A percentile compares a stretch with the other conserved stretches of the same genome.
Evolutionary conservation across 2,113 vertebrate genomes (phyloP).

Genomic region (Lagopus leucura): DNA sequence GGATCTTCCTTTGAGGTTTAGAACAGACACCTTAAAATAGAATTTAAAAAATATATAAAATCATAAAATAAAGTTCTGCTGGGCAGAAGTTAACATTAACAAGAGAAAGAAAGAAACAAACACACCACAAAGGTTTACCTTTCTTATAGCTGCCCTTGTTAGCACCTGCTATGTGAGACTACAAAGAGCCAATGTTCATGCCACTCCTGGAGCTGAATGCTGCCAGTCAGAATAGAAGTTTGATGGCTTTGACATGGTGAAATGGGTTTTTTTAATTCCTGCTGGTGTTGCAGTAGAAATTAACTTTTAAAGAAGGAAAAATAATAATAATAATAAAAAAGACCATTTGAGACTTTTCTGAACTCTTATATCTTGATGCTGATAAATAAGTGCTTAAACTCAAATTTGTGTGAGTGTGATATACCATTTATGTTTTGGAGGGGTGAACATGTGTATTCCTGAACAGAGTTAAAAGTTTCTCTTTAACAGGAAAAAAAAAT

Average conservation of each 20-base stretch:
- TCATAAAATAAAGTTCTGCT: background rate
- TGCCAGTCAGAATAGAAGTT: background rate
- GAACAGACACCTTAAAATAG: background rate
- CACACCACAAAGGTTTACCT: background rate
- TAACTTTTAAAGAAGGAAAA: background rate
- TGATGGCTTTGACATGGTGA: background rate
- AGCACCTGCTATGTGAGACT: background rate
- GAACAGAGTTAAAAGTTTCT: background rate
- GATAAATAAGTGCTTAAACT: background rate
- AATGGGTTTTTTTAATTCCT: background rate
- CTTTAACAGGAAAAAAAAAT: background rate
- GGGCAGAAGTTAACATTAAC: background rate
- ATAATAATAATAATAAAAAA: background rate
- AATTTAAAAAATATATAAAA: background rate
- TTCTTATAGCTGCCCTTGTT: background rate
- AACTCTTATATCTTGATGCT: background rate
- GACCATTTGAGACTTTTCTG: too few relatives aligned
- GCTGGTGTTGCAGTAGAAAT: background rate
- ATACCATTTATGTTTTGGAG: background rate
- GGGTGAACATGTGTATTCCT: background rate
- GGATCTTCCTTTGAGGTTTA: background rate
- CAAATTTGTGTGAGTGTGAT: background rate
- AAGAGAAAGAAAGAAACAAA: background rate
- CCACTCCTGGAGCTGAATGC: background rate
- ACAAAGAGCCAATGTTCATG: background rate